A percentile compares a stretch with the other conserved stretches of the same genome.
These are phyloP conservation scores for Drosophila sturtevanti DNA, from an alignment of 1,140 invertebrate species.

Conservation along the genomic window DNA sequence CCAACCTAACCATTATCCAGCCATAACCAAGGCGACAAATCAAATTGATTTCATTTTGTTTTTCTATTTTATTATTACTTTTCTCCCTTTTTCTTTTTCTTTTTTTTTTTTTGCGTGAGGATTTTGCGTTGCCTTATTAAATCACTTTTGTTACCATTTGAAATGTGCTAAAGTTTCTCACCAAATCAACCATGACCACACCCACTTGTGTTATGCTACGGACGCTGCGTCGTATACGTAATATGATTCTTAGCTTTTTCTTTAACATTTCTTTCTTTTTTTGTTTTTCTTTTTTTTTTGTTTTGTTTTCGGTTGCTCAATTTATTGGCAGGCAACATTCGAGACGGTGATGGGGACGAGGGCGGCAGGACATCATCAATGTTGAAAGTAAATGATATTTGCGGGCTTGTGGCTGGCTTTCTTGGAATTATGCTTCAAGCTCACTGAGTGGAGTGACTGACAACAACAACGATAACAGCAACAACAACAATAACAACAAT, in stretches of 20 bases:
- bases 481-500: slow-evolving; percentile 50
- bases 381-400: slow-evolving; percentile 64
- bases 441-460: slow-evolving; percentile 61
- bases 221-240: slow-evolving; percentile 55
- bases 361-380: slow-evolving; percentile 7
- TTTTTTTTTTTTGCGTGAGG: slow-evolving; percentile 29
- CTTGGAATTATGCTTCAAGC: slow-evolving; percentile 40
- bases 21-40: slow-evolving; percentile 67
- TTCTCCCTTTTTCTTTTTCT: slow-evolving; percentile 9
- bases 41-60: slow-evolving; percentile 67
- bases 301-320: slow-evolving; percentile 24
- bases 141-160: slow-evolving; percentile 80
- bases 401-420: slow-evolving; percentile 42
- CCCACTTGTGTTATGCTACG: neutral
- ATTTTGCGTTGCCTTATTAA: slow-evolving; percentile 71
- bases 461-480: slow-evolving; percentile 32
- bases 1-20: neutral
- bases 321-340: slow-evolving; percentile 28
- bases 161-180: slow-evolving; percentile 69
- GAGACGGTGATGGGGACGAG: neutral
- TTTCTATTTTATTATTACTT: neutral
- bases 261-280: slow-evolving; percentile 39
- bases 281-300: slow-evolving; percentile 41
- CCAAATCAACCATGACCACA: neutral
- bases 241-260: slow-evolving; percentile 50